These are phyloP conservation scores for Sphenodon punctatus DNA, from an alignment of 2,797 vertebrate genomes.

Conservation along the genomic window DNA sequence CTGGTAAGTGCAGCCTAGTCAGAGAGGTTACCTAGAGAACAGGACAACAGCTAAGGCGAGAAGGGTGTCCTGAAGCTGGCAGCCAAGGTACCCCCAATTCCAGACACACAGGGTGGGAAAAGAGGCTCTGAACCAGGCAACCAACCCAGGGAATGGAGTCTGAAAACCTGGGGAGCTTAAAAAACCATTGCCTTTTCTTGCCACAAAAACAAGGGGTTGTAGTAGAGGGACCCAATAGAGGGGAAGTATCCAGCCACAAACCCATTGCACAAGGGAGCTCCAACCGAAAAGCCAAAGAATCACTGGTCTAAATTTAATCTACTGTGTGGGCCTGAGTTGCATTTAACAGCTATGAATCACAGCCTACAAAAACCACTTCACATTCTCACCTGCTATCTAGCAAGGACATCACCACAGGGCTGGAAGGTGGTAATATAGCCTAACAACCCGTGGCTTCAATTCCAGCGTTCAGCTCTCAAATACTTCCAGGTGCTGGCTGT, in stretches of 20 bases:
- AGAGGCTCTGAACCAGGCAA: not conserved
- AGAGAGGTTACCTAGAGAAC: not conserved
- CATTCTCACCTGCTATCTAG: not conserved
- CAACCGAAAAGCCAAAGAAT: not conserved
- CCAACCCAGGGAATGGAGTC: not conserved
- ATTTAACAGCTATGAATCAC: not conserved
- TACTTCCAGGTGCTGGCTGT: accelerated
- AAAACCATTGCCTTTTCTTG: too few species aligned
- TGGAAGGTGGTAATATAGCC: too few species aligned
- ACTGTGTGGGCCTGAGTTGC: not conserved
- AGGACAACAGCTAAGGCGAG: not conserved
- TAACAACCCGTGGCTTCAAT: not conserved
- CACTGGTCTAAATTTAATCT: not conserved
- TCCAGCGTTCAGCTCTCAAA: accelerated
- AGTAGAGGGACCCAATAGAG: not conserved
- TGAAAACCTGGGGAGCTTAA: too few species aligned
- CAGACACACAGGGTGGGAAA: too few species aligned
- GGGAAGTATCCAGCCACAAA: not conserved
- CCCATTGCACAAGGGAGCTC: too few species aligned
- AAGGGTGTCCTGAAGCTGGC: too few species aligned
- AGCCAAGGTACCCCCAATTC: too few species aligned
- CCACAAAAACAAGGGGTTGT: accelerated
- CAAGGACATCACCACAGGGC: not conserved
- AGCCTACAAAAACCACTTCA: accelerated
- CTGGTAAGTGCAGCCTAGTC: accelerated